Evolutionary conservation across 53 echinoderm and acorn worm species (phyloP).

Genomic region (Temnopleurus reevesii): DNA sequence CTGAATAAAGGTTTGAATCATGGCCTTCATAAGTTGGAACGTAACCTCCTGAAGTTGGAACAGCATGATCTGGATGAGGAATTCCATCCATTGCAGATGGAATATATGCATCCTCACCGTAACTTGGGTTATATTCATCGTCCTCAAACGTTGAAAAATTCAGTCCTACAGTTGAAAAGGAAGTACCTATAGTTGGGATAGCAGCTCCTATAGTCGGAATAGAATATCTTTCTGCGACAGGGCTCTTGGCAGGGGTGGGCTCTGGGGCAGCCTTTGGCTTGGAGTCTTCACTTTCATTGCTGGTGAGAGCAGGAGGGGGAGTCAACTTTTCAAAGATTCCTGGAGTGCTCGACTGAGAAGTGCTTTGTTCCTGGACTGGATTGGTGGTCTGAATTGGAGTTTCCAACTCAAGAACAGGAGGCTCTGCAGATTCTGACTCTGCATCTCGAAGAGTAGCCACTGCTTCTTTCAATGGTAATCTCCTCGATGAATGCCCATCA

Average conservation of each 20-base stretch:
- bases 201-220: no score
- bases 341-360: not conserved
- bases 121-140: no score
- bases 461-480: conserved; percentile 16
- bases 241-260: not conserved
- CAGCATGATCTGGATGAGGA: no score
- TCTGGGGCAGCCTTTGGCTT: not conserved
- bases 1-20: no score
- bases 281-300: not conserved
- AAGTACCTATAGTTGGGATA: no score
- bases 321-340: conserved; percentile 51
- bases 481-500: not conserved
- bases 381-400: not conserved
- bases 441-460: conserved; percentile 26
- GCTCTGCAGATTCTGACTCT: not conserved
- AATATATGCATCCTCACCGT: no score
- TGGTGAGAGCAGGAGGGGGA: conserved; percentile 14
- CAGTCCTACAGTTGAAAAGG: no score
- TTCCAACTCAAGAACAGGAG: conserved; percentile 40
- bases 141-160: no score
- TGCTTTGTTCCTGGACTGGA: not conserved
- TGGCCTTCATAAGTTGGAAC: no score
- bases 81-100: no score
- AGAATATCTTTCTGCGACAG: no score
- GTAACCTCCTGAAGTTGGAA: no score